Conservation (phyloP, 2,888 invertebrate genomes). For the Aquatica leii region DNA sequence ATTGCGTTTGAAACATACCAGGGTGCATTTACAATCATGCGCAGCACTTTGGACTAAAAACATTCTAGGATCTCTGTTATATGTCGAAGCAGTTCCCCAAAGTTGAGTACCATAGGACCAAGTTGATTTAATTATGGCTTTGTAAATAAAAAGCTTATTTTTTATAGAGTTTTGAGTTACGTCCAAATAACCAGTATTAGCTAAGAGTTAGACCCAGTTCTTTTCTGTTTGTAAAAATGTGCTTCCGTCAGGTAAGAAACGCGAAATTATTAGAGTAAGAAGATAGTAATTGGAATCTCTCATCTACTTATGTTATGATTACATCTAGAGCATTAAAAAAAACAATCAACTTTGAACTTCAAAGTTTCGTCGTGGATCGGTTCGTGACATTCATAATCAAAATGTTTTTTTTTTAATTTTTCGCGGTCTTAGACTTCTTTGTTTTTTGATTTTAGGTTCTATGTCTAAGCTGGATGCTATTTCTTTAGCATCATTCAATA, state of each 20-base stretch:
- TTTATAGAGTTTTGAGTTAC: neutral
- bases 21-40: neutral
- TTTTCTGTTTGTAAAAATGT: neutral
- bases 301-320: too few species aligned
- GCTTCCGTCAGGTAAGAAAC: neutral
- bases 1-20: slow-evolving; percentile 17
- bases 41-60: slow-evolving; percentile 6
- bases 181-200: slow-evolving; percentile 1
- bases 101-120: neutral
- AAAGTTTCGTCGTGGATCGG: too few species aligned
- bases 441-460: too few species aligned
- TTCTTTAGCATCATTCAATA: too few species aligned
- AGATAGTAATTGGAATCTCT: too few species aligned
- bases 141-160: neutral
- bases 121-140: neutral
- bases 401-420: too few species aligned
- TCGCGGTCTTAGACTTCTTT: too few species aligned
- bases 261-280: too few species aligned
- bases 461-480: too few species aligned
- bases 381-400: too few species aligned
- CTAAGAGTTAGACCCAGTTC: neutral
- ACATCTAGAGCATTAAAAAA: too few species aligned
- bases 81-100: neutral
- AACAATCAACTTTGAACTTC: too few species aligned
- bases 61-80: neutral